Percentiles rank a stretch among this genome's conserved stretches.
Evolutionary conservation across 2,113 vertebrate genomes (phyloP).

Genomic region (Oncorhynchus gorbuscha): DNA sequence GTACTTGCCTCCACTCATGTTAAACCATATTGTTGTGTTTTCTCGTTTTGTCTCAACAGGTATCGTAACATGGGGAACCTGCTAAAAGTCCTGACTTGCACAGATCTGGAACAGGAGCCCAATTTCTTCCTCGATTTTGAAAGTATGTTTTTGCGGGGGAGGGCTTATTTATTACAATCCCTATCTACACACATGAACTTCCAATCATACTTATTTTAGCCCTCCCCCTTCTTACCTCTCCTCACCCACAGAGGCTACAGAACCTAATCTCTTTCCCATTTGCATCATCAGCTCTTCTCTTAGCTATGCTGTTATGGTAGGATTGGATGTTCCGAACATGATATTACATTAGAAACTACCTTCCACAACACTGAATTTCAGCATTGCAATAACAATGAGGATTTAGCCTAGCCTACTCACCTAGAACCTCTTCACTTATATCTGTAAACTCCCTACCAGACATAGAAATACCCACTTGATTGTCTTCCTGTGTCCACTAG

Average conservation of each 20-base stretch:
- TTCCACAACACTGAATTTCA: too few relatives aligned
- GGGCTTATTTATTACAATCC: background rate
- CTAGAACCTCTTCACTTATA: constrained; percentile 10
- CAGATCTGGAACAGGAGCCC: constrained; percentile 87
- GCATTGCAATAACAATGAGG: constrained; percentile 14
- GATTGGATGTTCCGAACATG: too few relatives aligned
- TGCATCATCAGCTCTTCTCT: too few relatives aligned
- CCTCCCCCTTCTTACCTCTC: background rate
- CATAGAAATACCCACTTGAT: constrained; percentile 13
- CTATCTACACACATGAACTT: background rate
- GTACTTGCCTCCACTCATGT: too few relatives aligned
- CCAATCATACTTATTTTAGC: background rate
- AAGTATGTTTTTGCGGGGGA: constrained; percentile 76
- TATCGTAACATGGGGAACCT: constrained; percentile 41
- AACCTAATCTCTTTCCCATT: too few relatives aligned
- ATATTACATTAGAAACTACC: too few relatives aligned
- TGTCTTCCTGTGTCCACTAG: constrained; percentile 64
- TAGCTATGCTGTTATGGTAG: too few relatives aligned
- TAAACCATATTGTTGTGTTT: too few relatives aligned
- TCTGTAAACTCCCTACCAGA: background rate
- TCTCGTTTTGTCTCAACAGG: too few relatives aligned
- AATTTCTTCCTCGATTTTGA: constrained; percentile 99
- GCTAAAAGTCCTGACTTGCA: too few relatives aligned
- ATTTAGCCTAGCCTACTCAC: too few relatives aligned
- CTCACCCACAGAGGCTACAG: too few relatives aligned